Evolutionary conservation across 2,888 invertebrate genomes (phyloP).

Genomic region (Melikaiella ostensackeni): DNA sequence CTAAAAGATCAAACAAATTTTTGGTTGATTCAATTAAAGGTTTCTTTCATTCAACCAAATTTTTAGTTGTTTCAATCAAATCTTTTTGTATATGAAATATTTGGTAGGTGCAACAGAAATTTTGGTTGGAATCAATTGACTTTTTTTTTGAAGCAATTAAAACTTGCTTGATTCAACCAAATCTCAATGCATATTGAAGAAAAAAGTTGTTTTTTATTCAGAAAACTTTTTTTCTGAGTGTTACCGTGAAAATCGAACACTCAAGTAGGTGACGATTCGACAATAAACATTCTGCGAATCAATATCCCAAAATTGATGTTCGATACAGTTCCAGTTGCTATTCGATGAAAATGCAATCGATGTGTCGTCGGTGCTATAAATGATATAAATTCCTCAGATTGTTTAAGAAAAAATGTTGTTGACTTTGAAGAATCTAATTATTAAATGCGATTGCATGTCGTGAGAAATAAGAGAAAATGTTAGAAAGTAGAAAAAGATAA

Average conservation of each 20-base stretch:
- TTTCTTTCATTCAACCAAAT: too few relatives aligned
- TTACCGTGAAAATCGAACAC: conserved; percentile 49
- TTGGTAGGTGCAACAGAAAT: too few relatives aligned
- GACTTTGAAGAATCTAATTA: conserved; percentile 47
- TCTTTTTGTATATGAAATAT: too few relatives aligned
- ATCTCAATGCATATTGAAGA: too few relatives aligned
- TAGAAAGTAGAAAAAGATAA: neutral
- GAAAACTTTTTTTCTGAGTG: too few relatives aligned
- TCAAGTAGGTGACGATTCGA: conserved; percentile 59
- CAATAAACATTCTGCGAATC: conserved; percentile 60
- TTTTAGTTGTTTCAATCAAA: too few relatives aligned
- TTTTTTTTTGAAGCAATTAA: too few relatives aligned
- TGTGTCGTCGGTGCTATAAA: conserved; percentile 30
- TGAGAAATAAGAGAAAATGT: conserved; percentile 30
- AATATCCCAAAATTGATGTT: conserved; percentile 54
- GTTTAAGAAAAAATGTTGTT: conserved; percentile 51
- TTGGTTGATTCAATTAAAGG: too few relatives aligned
- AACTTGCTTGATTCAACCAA: too few relatives aligned
- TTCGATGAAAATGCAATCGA: conserved; percentile 28
- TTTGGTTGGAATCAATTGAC: too few relatives aligned
- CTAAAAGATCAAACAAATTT: too few relatives aligned
- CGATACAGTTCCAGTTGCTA: conserved; percentile 46
- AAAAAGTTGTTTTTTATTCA: too few relatives aligned
- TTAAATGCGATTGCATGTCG: conserved; percentile 19
- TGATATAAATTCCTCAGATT: conserved; percentile 42